Conservation (phyloP, 2,888 invertebrate genomes). For the Isotomurus palustris region DNA sequence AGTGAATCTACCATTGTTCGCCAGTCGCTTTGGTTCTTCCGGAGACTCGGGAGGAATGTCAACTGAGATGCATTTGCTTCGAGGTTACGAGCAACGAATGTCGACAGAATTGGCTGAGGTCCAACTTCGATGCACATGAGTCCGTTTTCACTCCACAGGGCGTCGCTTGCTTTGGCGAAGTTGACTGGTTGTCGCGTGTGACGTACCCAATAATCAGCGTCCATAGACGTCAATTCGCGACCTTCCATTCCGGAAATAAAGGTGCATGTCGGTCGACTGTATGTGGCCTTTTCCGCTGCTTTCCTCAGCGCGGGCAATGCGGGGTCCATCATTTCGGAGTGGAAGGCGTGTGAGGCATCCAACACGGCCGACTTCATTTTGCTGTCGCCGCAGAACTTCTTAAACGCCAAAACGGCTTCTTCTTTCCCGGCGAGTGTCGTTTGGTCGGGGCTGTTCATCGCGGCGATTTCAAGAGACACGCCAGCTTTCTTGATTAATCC, state of each 20-base stretch:
- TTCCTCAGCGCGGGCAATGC: constrained; percentile 15
- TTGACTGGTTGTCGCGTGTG: constrained; percentile 23
- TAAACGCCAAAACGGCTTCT: constrained; percentile 8
- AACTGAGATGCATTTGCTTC: constrained; percentile 11
- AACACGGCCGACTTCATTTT: constrained; percentile 11
- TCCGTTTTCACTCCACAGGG: background rate
- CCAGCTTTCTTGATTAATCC: background rate
- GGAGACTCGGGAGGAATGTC: constrained; percentile 15
- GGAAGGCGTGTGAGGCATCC: constrained; percentile 22
- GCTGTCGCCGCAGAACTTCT: constrained; percentile 5
- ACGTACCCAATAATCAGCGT: constrained; percentile 21
- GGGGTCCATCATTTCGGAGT: constrained; percentile 24
- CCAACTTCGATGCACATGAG: constrained; percentile 33
- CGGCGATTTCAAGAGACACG: constrained; percentile 31
- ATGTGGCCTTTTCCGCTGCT: background rate
- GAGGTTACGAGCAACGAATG: constrained; percentile 6
- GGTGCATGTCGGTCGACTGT: constrained; percentile 3
- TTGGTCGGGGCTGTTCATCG: constrained; percentile 32
- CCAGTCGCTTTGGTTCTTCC: constrained; percentile 16
- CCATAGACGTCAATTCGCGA: background rate
- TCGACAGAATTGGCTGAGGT: constrained; percentile 29
- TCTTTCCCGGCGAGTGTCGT: constrained; percentile 26
- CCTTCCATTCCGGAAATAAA: constrained; percentile 34
- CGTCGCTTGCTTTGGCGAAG: constrained; percentile 16
- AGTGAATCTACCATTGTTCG: constrained; percentile 15